Conservation (phyloP, 2,888 invertebrate species). For the Lypha dubia region DNA sequence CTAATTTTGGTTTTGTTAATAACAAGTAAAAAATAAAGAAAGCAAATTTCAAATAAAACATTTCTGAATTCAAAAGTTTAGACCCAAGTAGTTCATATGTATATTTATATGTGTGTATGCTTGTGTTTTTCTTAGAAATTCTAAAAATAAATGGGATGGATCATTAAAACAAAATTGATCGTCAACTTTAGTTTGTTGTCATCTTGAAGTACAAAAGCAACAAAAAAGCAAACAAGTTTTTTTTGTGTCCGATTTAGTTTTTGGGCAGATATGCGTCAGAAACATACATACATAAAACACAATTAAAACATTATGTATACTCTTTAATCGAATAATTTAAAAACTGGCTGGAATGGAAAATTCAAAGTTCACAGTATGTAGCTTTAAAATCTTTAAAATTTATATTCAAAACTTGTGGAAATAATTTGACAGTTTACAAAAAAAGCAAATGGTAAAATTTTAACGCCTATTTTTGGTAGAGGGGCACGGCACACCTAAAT, state of each 20-base stretch:
- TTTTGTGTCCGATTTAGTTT: constrained; percentile 19
- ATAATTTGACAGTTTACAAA: no score
- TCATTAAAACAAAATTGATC: constrained; percentile 48
- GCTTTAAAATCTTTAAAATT: no score
- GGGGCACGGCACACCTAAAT: no score
- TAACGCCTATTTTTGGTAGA: no score
- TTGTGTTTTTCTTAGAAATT: constrained; percentile 13
- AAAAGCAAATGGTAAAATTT: no score
- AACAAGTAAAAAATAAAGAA: not conserved
- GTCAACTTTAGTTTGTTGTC: constrained; percentile 56
- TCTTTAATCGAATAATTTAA: not conserved
- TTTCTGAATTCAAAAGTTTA: not conserved
- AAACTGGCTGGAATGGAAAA: not conserved
- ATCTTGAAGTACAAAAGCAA: constrained; percentile 17
- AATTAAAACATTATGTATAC: not conserved
- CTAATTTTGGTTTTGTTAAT: not conserved
- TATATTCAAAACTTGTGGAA: no score
- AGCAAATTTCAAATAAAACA: not conserved
- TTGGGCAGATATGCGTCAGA: constrained; percentile 41
- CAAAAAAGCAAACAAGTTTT: constrained; percentile 52
- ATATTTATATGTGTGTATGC: not conserved
- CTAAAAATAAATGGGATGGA: constrained; percentile 35
- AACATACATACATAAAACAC: constrained; percentile 10
- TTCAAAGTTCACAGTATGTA: not conserved
- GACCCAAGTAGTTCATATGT: not conserved